Conservation (phyloP, 2,113 vertebrate genomes). For the Emydocephalus ijimae region DNA sequence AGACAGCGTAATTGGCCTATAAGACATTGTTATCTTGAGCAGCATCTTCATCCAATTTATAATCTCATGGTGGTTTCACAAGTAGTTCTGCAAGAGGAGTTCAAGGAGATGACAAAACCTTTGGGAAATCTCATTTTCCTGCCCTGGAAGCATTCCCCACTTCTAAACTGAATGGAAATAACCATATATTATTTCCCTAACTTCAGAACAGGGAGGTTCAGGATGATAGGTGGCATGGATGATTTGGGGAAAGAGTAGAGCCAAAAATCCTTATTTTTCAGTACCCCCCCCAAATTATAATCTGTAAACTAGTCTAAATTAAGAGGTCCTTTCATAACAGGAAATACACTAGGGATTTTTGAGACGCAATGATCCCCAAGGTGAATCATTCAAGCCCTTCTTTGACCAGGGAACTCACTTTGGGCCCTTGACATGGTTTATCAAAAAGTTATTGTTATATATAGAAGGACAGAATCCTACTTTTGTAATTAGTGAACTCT, state of each 20-base stretch:
- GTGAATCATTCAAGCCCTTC: background rate
- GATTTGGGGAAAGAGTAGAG: background rate
- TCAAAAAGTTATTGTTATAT: background rate
- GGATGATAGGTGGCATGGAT: background rate
- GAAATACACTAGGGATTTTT: background rate
- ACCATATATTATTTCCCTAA: background rate
- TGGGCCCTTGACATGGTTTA: background rate
- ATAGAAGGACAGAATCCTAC: background rate
- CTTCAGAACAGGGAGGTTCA: background rate
- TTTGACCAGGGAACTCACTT: background rate
- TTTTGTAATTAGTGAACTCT: background rate
- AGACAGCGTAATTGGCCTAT: background rate
- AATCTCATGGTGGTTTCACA: background rate
- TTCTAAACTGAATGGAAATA: background rate
- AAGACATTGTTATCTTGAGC: background rate
- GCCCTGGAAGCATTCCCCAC: background rate
- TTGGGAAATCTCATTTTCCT: background rate
- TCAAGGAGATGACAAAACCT: background rate
- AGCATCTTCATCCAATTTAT: background rate
- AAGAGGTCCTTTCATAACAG: background rate
- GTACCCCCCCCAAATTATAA: background rate
- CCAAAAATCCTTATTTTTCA: background rate
- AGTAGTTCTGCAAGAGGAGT: background rate
- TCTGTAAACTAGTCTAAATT: background rate
- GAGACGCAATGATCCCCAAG: background rate